Conservation (phyloP, 2,797 vertebrate genomes). For the Enteromius anoplus region DNA sequence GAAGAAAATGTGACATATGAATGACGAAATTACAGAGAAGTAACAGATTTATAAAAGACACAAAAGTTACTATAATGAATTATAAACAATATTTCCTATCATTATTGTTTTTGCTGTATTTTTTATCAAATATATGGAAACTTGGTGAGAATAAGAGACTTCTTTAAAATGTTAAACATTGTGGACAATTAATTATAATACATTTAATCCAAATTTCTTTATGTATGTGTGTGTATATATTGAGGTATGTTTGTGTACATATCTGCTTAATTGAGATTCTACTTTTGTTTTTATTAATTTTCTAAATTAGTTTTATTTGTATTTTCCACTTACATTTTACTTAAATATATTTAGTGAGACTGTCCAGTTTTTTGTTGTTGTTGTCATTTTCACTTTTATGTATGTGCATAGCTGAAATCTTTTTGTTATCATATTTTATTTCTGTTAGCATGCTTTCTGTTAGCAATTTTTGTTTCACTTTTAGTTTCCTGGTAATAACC, state of each 20-base stretch:
- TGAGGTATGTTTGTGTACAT: background rate
- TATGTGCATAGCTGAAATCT: background rate
- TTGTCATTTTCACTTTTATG: too few relatives aligned
- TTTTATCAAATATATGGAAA: background rate
- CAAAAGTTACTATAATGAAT: too few relatives aligned
- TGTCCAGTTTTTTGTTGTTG: background rate
- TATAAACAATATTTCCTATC: background rate
- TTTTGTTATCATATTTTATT: background rate
- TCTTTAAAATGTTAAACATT: background rate
- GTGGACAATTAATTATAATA: too few relatives aligned
- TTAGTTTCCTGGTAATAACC: background rate
- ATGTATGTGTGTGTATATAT: background rate
- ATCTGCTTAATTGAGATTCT: background rate
- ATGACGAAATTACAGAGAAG: background rate
- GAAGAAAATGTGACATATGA: background rate
- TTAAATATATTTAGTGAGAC: background rate
- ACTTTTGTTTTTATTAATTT: background rate
- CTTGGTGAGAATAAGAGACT: background rate
- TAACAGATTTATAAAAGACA: too few relatives aligned
- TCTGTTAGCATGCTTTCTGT: background rate
- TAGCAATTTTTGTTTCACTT: background rate
- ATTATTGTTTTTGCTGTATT: background rate
- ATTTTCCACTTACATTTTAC: background rate
- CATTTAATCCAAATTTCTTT: background rate
- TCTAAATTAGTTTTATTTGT: background rate